Evolutionary conservation across 2,797 vertebrate species (phyloP).

Genomic region (Tolypeutes matacus): DNA sequence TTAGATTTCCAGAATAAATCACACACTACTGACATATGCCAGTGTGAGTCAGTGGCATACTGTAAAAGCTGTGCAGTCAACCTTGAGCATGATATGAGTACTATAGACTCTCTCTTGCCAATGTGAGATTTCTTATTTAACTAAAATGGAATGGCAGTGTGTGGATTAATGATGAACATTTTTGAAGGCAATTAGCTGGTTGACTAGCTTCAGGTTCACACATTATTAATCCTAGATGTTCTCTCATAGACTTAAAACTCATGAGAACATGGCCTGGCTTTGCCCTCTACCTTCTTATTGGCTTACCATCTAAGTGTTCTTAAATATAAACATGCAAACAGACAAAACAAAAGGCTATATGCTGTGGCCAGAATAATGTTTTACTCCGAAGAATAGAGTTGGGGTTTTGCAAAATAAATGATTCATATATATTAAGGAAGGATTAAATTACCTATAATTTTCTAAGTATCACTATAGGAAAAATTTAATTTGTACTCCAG

Average conservation of each 20-base stretch:
- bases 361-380: not conserved
- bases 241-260: slow-evolving; percentile 63
- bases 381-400: not conserved
- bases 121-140: slow-evolving; percentile 70
- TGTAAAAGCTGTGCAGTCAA: not conserved
- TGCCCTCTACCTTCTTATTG: slow-evolving; percentile 71
- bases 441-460: slow-evolving; percentile 13
- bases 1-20: not conserved
- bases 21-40: not conserved
- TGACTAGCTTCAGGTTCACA: slow-evolving; percentile 76
- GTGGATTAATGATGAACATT: slow-evolving; percentile 76
- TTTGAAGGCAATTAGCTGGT: slow-evolving; percentile 79
- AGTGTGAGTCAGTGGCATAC: not conserved
- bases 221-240: slow-evolving; percentile 76
- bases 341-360: not conserved
- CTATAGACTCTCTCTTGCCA: slow-evolving; percentile 43
- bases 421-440: not conserved
- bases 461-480: not conserved
- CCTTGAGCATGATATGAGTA: not conserved
- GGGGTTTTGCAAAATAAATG: not conserved
- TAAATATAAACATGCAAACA: slow-evolving; percentile 29
- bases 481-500: not conserved
- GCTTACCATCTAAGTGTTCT: slow-evolving; percentile 28
- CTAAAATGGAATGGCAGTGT: slow-evolving; percentile 67
- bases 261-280: slow-evolving; percentile 62